phyloP scores from a whole-genome alignment of 2,113 vertebrate genomes.

The Syrrhaptes paradoxus region DNA sequence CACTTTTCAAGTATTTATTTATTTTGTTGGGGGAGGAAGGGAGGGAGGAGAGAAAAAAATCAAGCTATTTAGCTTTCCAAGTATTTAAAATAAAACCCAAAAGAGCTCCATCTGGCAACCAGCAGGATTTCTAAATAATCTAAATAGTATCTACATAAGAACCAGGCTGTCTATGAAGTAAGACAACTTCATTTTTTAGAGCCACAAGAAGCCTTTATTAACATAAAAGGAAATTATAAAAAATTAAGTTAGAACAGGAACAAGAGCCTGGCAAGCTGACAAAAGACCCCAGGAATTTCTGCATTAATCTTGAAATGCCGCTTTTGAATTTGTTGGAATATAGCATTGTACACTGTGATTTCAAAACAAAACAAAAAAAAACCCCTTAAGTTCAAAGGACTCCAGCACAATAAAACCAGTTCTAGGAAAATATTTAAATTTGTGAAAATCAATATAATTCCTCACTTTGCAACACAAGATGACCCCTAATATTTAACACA shows the following conservation, averaged over 20 bases:
- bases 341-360: slow-evolving; percentile 23
- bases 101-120: slow-evolving; percentile 65
- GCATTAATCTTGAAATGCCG: slow-evolving; percentile 33
- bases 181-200: slow-evolving; percentile 44
- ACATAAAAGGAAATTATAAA: slow-evolving; percentile 68
- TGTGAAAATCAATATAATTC: slow-evolving; percentile 31
- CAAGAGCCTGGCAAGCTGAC: slow-evolving; percentile 47
- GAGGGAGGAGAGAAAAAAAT: background rate
- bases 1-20: slow-evolving; percentile 35
- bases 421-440: slow-evolving; percentile 8
- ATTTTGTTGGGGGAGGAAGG: background rate
- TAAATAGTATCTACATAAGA: slow-evolving; percentile 62
- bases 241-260: slow-evolving; percentile 61
- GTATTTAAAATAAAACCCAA: slow-evolving; percentile 44
- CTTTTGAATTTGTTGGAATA: slow-evolving; percentile 45
- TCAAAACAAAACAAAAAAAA: background rate
- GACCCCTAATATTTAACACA: background rate
- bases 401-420: background rate
- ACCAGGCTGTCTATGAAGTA: slow-evolving; percentile 42
- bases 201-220: slow-evolving; percentile 54
- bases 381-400: background rate
- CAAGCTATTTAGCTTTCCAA: slow-evolving; percentile 52
- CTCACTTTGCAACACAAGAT: background rate
- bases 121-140: slow-evolving; percentile 63
- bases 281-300: slow-evolving; percentile 57